Evolutionary conservation across 1,140 invertebrate genomes (phyloP).

Genomic region (Drosophila truncata): DNA sequence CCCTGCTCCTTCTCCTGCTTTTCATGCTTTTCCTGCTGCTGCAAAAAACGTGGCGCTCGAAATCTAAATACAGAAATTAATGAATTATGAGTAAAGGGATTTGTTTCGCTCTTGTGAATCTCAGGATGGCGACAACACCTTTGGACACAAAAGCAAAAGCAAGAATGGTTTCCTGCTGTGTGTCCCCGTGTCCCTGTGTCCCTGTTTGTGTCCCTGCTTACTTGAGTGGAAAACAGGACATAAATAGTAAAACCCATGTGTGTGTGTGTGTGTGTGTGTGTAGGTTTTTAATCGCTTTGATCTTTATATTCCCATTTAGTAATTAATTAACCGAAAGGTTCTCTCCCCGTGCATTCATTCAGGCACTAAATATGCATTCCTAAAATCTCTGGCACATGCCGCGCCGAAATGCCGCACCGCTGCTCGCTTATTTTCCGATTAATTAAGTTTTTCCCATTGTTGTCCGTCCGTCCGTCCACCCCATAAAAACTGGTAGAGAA

Average conservation of each 20-base stretch:
- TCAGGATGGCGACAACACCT: constrained; percentile 46
- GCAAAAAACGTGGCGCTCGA: constrained; percentile 44
- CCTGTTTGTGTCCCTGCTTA: constrained; percentile 35
- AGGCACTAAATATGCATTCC: constrained; percentile 51
- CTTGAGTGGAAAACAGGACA: constrained; percentile 69
- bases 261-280: constrained; percentile 56
- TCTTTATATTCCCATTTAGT: constrained; percentile 66
- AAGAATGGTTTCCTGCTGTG: constrained; percentile 23
- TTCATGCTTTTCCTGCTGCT: background rate
- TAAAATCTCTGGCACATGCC: constrained; percentile 33
- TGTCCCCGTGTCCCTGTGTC: background rate
- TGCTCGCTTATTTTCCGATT: constrained; percentile 49
- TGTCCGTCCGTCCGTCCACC: constrained; percentile 3
- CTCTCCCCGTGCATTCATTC: constrained; percentile 38
- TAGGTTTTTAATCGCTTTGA: constrained; percentile 64
- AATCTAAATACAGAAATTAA: constrained; percentile 81
- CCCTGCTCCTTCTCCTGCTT: background rate
- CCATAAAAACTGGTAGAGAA: background rate
- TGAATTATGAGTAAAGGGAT: constrained; percentile 80
- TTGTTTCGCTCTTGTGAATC: constrained; percentile 70
- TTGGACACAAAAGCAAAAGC: constrained; percentile 23
- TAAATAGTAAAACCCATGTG: constrained; percentile 63
- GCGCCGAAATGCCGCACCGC: constrained; percentile 28
- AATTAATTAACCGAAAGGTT: constrained; percentile 79
- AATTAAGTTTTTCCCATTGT: constrained; percentile 41